phyloP scores from a whole-genome alignment of 2,888 invertebrate species.

The Diarsia rubi region DNA sequence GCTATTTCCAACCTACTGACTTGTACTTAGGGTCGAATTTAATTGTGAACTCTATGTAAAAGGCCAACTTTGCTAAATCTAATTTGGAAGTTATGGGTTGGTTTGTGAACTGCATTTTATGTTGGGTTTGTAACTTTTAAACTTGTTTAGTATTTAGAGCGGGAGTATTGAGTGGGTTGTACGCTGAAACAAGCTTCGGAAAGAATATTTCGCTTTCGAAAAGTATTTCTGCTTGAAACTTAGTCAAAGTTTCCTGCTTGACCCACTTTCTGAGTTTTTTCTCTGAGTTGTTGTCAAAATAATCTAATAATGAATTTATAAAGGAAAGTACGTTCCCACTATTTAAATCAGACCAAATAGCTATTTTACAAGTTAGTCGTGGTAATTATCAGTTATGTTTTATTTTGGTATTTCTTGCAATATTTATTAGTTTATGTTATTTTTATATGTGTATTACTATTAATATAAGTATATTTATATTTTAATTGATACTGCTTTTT shows the following conservation, averaged over 20 bases:
- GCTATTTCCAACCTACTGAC: conserved; percentile 50
- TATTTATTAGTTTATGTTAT: no score
- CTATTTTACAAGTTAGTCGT: no score
- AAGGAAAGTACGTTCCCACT: no score
- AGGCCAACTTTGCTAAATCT: conserved; percentile 58
- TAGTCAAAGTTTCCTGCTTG: conserved; percentile 1
- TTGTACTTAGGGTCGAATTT: conserved; percentile 52
- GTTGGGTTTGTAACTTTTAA: conserved; percentile 56
- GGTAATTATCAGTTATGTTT: no score
- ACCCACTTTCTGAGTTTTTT: conserved; percentile 23
- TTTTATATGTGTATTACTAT: no score
- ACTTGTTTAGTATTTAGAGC: conserved; percentile 54
- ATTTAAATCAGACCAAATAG: no score
- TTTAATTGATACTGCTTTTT: no score
- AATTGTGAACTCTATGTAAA: conserved; percentile 50
- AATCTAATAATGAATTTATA: background rate
- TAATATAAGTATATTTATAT: no score
- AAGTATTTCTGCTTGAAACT: conserved; percentile 28
- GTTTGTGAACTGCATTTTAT: conserved; percentile 63
- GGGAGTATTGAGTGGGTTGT: conserved; percentile 41
- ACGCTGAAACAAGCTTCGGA: conserved; percentile 20
- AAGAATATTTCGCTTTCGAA: conserved; percentile 36
- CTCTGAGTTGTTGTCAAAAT: background rate
- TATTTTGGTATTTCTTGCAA: no score
- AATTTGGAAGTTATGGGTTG: conserved; percentile 65